A percentile compares a stretch with the other conserved stretches of the same genome.
Conservation (phyloP, 1,140 invertebrate genomes). For the Acromyrmex heyeri region DNA sequence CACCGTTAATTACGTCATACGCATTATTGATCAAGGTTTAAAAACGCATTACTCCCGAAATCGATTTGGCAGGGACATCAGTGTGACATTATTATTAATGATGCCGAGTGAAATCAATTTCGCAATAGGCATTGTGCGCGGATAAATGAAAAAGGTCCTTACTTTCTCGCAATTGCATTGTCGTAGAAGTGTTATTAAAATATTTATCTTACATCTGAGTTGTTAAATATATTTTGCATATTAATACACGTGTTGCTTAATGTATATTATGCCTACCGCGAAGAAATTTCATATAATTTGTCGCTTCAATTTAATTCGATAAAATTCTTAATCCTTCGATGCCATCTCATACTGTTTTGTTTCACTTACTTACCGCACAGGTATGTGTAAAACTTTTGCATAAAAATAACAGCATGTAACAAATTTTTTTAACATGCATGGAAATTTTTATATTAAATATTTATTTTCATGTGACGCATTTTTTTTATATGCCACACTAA, state of each 20-base stretch:
- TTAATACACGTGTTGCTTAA: background rate
- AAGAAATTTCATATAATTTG: background rate
- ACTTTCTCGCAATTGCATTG: slow-evolving; percentile 17
- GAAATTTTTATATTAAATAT: too few species aligned
- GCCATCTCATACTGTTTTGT: too few species aligned
- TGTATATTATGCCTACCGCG: background rate
- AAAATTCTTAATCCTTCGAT: background rate
- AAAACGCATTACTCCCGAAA: slow-evolving; percentile 51
- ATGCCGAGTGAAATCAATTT: slow-evolving; percentile 37
- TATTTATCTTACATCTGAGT: background rate
- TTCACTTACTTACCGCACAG: too few species aligned
- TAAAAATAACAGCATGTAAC: too few species aligned
- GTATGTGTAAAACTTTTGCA: too few species aligned
- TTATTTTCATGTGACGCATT: too few species aligned
- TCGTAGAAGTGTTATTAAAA: slow-evolving; percentile 23
- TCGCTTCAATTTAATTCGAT: background rate
- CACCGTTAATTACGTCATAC: slow-evolving; percentile 43
- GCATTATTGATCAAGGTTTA: slow-evolving; percentile 59
- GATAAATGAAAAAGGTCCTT: slow-evolving; percentile 33
- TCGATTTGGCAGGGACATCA: slow-evolving; percentile 43
- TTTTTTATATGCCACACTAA: too few species aligned
- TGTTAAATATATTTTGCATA: background rate
- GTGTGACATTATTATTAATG: slow-evolving; percentile 55
- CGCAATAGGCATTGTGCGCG: slow-evolving; percentile 10
- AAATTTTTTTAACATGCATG: too few species aligned